A percentile compares a stretch with the other conserved stretches of the same genome.
These are phyloP conservation scores for Gallinago solitaria DNA, from an alignment of 2,797 vertebrate species.

Conservation along the genomic window DNA sequence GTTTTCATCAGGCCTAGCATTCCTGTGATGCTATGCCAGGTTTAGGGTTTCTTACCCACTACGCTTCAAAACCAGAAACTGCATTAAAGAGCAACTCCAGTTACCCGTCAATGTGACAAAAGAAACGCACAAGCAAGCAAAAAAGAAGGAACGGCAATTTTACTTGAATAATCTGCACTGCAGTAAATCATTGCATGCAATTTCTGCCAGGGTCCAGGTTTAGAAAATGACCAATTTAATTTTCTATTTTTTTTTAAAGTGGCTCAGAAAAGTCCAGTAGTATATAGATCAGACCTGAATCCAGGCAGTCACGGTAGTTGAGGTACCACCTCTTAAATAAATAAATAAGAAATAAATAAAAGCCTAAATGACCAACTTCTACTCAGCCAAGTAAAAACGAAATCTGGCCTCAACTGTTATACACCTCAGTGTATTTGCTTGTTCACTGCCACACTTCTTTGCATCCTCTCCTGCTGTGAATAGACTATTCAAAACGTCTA, in stretches of 20 bases:
- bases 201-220: not conserved
- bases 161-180: not conserved
- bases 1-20: not conserved
- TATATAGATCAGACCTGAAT: not conserved
- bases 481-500: not conserved
- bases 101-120: not conserved
- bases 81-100: not conserved
- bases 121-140: not conserved
- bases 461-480: not conserved
- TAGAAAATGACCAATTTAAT: not conserved
- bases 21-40: not conserved
- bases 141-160: not conserved
- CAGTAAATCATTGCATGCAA: not conserved
- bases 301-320: not conserved
- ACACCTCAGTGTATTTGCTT: not conserved
- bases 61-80: not conserved
- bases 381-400: not conserved
- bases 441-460: not conserved
- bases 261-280: not conserved
- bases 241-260: not conserved
- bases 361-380: not conserved
- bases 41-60: not conserved
- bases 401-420: not conserved
- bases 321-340: not conserved
- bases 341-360: not conserved